Base-by-base conservation (phyloP, 2,888 invertebrate species). In the Choristoneura rosaceana region DNA sequence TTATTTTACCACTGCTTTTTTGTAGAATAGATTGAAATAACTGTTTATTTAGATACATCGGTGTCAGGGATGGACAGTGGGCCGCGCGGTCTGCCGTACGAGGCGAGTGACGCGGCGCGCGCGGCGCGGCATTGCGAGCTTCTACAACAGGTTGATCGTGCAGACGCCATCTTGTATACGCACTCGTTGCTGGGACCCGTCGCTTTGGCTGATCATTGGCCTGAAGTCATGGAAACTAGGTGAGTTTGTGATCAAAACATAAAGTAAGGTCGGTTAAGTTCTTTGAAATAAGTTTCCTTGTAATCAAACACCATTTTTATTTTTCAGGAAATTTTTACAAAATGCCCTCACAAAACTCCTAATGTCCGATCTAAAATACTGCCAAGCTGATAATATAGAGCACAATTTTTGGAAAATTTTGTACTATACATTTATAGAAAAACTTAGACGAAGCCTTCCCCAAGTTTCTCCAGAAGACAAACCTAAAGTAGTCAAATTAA, bases 331-430 rank as follows among this genome's bases (percentile, higher is more conserved):
- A 73, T 96, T 95, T 81, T 90, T 98, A 74, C 96, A 97, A 90
- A 94, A 95, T 74, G 96, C 96, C 64, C 95, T 97, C 62, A 95
- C 95, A 77, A 95, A 94, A 76, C 91, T 98, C 10, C 89, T 98
- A 12, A 93, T 96, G 82, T 95, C 96, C 59, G 98, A 98, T 88
- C 95, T 98, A 73, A 98, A 97, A 88, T 97, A 98, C 86, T 97
- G 98, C 80, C 97, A 97, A 84, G 95, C 96, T 58, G 97, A 98
- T 83, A 98, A 98, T 84, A 96, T 98, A 9, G 99, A 99, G 83
- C 97, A 97, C 82, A 96, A 97, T 84, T 96, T 99, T 87, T 99
- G 99, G 99, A 98, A 98, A 89, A 95, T 98, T 75, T 94, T 98
- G 4, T 99, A 97, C 87, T 97, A 99, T 86, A 97, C 97, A 85